Percentiles rank a stretch among this genome's conserved stretches.
Conservation (phyloP, 2,888 invertebrate species). For the Linnaemya tessellans region DNA sequence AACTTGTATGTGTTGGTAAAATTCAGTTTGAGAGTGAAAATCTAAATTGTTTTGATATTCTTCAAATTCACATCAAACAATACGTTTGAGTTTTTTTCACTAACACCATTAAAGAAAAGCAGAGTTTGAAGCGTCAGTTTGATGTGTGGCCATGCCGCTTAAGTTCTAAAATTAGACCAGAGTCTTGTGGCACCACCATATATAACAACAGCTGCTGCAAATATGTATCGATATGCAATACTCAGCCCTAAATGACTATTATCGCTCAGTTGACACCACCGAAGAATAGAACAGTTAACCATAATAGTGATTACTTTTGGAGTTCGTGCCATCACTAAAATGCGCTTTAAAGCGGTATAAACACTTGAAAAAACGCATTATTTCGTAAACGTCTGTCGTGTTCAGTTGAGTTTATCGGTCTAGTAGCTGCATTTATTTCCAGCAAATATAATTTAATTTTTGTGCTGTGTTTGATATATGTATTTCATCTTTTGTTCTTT, state of each 20-base stretch:
- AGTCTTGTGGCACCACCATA: constrained; percentile 1
- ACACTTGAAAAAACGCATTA: constrained; percentile 65
- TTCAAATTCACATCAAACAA: too few species aligned
- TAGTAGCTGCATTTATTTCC: constrained; percentile 4
- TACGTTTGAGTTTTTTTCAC: too few species aligned
- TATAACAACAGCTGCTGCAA: neutral
- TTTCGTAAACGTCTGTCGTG: constrained; percentile 67
- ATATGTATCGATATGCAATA: neutral
- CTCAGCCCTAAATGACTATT: neutral
- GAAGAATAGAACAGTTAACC: constrained; percentile 21
- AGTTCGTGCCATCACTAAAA: constrained; percentile 61
- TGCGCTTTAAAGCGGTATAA: constrained; percentile 68
- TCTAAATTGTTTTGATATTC: too few species aligned
- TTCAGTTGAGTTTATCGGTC: constrained; percentile 49
- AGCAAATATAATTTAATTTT: constrained; percentile 21
- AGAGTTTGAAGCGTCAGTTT: too few species aligned
- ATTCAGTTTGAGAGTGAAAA: too few species aligned
- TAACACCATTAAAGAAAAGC: too few species aligned
- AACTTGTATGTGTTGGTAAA: too few species aligned
- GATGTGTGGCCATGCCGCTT: too few species aligned
- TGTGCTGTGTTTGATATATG: constrained; percentile 36
- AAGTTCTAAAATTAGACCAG: neutral
- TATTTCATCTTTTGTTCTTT: constrained; percentile 43
- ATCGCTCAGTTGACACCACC: constrained; percentile 11
- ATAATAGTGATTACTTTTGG: constrained; percentile 43